Evolutionary conservation across 1,140 invertebrate species (phyloP), one percentile per base, ranked within the genome.

Genomic region (Anastrepha ludens): DNA sequence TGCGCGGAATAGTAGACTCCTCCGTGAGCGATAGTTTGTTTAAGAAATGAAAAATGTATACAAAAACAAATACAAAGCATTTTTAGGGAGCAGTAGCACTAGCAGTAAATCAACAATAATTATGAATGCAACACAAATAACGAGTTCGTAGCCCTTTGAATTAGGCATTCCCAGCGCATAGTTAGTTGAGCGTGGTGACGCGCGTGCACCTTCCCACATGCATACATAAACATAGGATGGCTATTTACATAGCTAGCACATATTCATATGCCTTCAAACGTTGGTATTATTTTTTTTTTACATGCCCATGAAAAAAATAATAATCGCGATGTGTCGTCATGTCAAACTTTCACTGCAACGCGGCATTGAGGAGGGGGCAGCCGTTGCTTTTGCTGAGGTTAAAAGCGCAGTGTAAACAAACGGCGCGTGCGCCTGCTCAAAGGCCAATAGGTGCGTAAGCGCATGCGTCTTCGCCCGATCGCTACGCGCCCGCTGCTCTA

Each of bases 311-410:
- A 50, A 50, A 50, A 81, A 81, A 62, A n/a, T 1, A 62, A 62
- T 8, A 55, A 29, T n/a, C 11, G 47, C 47, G 74, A 17, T 81
- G 47, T 29, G 47, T 44, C 47, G 47, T 81, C 55, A 81, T 47
- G 74, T 81, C 74, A 81, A 81, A 81, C 74, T 81, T 81, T 81
- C 74, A 81, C 74, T 81, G 50, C 44, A 81, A 50, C 47, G 20
- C 70, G 17, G 17, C 70, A n/a, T 3, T 47, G 13, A 15, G 41
- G 15, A 47, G 70, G 41, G 6, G 50, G 6, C 6, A 55, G 11
- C 50, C 50, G 50, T 55, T 55, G 9, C 44, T 55, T 9, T 13
- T 81, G 20, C n/a, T 7, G 8, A 55, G 74, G 67, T 74, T 81
- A 81, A 55, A 81, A 55, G 74, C 47, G 47, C 47, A 29, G 74